phyloP scores from a whole-genome alignment of 1,140 invertebrate species.

The Hylaeus anthracinus region DNA sequence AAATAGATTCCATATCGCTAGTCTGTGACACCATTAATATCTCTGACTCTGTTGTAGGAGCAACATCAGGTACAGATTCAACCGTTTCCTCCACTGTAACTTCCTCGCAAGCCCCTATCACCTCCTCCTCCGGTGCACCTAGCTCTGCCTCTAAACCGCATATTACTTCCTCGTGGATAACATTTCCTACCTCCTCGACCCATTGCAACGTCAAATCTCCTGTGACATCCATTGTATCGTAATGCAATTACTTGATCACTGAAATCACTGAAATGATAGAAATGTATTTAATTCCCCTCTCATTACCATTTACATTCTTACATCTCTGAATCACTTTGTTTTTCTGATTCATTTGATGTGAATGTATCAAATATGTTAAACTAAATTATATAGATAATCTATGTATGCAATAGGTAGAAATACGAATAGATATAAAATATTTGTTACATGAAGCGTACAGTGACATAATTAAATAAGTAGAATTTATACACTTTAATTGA shows the following conservation, averaged over 20 bases:
- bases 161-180: slow-evolving; percentile 85
- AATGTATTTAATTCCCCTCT: neutral
- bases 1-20: slow-evolving; percentile 79
- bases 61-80: slow-evolving; percentile 77
- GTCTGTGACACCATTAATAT: slow-evolving; percentile 76
- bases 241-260: slow-evolving; percentile 69
- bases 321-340: neutral
- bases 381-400: neutral
- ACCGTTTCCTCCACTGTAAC: slow-evolving; percentile 80
- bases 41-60: slow-evolving; percentile 73
- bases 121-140: slow-evolving; percentile 74
- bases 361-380: neutral
- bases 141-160: slow-evolving; percentile 82
- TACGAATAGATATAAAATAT: neutral
- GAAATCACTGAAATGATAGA: slow-evolving; percentile 59
- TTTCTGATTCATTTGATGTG: neutral
- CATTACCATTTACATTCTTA: neutral
- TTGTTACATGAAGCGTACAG: neutral
- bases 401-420: neutral
- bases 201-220: slow-evolving; percentile 81
- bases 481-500: neutral
- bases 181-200: slow-evolving; percentile 82
- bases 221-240: slow-evolving; percentile 71
- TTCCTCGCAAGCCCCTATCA: slow-evolving; percentile 79
- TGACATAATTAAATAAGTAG: neutral